A percentile compares a stretch with the other conserved stretches of the same genome.
phyloP scores from a whole-genome alignment of 2,113 vertebrate genomes.

The Corythornis cristatus region DNA sequence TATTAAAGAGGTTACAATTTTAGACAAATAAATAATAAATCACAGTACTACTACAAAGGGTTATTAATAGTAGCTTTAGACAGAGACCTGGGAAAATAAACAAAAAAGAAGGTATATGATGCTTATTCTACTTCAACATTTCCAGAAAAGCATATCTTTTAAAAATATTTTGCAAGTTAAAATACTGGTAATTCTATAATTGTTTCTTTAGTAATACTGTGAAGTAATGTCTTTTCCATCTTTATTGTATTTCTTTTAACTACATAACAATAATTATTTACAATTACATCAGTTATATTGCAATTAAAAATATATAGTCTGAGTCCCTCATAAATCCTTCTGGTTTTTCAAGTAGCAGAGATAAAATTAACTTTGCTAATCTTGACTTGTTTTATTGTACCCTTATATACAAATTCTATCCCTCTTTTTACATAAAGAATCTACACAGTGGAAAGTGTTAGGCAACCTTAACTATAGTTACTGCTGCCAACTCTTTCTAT shows the following conservation, averaged over 20 bases:
- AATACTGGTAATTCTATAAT: constrained; percentile 73
- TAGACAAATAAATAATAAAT: constrained; percentile 64
- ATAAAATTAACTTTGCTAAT: constrained; percentile 63
- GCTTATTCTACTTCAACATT: constrained; percentile 45
- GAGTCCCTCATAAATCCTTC: constrained; percentile 64
- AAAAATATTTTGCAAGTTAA: constrained; percentile 67
- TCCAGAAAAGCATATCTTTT: constrained; percentile 66
- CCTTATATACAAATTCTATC: constrained; percentile 3
- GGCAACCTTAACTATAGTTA: constrained; percentile 49
- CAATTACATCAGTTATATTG: constrained; percentile 60
- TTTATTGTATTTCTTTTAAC: constrained; percentile 63
- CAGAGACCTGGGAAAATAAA: constrained; percentile 46
- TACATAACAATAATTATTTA: constrained; percentile 72
- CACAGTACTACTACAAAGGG: constrained; percentile 51
- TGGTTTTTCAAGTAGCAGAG: constrained; percentile 39
- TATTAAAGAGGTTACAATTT: constrained; percentile 69
- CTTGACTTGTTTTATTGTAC: constrained; percentile 68
- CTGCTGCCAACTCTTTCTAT: constrained; percentile 36
- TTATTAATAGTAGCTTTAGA: constrained; percentile 63
- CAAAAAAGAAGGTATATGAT: background rate
- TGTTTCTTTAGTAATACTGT: constrained; percentile 67
- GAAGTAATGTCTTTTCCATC: constrained; percentile 61
- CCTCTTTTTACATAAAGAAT: constrained; percentile 16
- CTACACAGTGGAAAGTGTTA: constrained; percentile 20
- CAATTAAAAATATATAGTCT: constrained; percentile 40